Evolutionary conservation across 2,888 invertebrate genomes (phyloP), one percentile per base, ranked within the genome.

Genomic region (Strigamia maritima): DNA sequence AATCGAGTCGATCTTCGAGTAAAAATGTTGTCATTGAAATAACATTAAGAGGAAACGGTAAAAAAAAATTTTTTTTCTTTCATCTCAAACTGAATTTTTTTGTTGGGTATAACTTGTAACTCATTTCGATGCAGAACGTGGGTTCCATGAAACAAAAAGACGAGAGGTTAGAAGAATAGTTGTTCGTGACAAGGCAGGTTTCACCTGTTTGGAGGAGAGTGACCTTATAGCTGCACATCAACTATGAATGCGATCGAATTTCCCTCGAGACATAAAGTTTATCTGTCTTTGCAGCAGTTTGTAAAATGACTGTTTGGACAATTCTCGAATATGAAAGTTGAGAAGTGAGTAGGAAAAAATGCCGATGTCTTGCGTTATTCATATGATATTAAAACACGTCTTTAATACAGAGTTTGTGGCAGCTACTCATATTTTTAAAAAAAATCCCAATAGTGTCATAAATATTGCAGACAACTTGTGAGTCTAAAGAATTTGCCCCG

Each of bases 111-210:
- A 54, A 70, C 70, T 70, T 70, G 70, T 70, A 28, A 28, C 70
- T 70, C 70, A 70, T 70, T 70, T 70, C 70, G 70, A 70, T 70
- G 70, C 70, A 70, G 70, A 70, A 70, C 70, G 70, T 70, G 70
- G 70, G 70, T 70, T 70, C 70, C 70, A 70, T 70, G 70, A 70
- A 28, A 54, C 54, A 54, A 70, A 70, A 70, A 28, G 70, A 28
- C 26, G 70, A 26, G 28, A n/a, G 28, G 26, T 2, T 28, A 12
- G 70, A 19, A 54, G 28, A 28, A 70, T 26, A 70, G 70, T 70
- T 28, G 70, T 70, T 26, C 26, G 70, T 70, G 10, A 10, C 6
- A 35, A n/a, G 70, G 70, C 70, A 70, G 70, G 70, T 70, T 70
- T 70, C 70, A 70, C 26, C 70, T 70, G 70, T 70, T 70, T 70